These are phyloP conservation scores for Apotomis capreana DNA, from an alignment of 2,888 invertebrate species.

Conservation along the genomic window DNA sequence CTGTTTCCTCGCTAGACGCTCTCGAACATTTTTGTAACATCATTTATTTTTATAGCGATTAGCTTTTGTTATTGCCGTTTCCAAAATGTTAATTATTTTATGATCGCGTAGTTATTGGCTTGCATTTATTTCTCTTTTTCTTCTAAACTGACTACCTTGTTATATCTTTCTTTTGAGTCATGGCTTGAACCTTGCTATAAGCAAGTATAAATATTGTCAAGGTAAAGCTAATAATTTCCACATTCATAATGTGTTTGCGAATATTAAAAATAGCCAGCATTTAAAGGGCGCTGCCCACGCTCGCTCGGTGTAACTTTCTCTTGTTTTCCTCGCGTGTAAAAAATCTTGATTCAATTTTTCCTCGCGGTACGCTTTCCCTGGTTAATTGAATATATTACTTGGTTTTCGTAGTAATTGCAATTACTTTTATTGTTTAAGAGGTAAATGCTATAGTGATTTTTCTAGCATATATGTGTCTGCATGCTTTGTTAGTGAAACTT, in stretches of 20 bases:
- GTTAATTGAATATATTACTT: constrained; percentile 75
- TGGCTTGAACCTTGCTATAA: background rate
- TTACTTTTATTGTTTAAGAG: constrained; percentile 64
- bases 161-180: background rate
- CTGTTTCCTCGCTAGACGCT: constrained; percentile 72
- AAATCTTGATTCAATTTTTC: constrained; percentile 79
- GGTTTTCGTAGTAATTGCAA: constrained; percentile 71
- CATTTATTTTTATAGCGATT: constrained; percentile 71
- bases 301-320: constrained; percentile 62
- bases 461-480: constrained; percentile 54
- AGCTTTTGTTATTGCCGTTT: constrained; percentile 65
- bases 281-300: constrained; percentile 51
- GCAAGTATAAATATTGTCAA: background rate
- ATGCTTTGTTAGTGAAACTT: constrained; percentile 75
- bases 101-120: constrained; percentile 45
- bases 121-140: constrained; percentile 20
- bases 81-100: constrained; percentile 46
- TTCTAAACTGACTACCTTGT: background rate
- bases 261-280: constrained; percentile 28
- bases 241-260: constrained; percentile 7
- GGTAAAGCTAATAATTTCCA: constrained; percentile 5
- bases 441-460: constrained; percentile 56
- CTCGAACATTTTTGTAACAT: constrained; percentile 77
- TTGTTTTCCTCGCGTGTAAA: constrained; percentile 79
- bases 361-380: constrained; percentile 75